Evolutionary conservation across 2,888 invertebrate genomes (phyloP).

Genomic region (Copidosoma aretas): DNA sequence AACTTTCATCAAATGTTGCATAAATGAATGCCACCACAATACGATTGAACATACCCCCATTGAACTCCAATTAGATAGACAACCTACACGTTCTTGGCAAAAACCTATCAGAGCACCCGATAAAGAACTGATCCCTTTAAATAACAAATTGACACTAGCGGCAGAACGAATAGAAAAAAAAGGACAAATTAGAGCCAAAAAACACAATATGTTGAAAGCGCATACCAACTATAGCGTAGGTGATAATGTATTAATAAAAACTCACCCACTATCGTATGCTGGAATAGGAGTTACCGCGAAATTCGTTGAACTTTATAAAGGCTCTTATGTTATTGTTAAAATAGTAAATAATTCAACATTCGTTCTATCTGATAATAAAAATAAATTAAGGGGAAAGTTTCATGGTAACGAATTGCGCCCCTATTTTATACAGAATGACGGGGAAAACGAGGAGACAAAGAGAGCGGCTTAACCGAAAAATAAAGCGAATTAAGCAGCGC

Average conservation of each 20-base stretch:
- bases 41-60: constrained; percentile 1
- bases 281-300: background rate
- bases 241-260: background rate
- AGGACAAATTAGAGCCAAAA: background rate
- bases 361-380: too few relatives aligned
- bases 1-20: background rate
- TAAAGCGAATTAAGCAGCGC: too few relatives aligned
- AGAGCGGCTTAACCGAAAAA: too few relatives aligned
- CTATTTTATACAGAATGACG: too few relatives aligned
- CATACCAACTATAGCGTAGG: background rate
- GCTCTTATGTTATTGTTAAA: background rate
- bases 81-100: constrained; percentile 7
- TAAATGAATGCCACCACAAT: background rate
- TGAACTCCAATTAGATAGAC: background rate
- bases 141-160: background rate
- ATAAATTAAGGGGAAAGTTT: too few relatives aligned
- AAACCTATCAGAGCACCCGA: background rate
- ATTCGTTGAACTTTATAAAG: background rate
- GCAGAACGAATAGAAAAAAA: background rate
- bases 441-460: too few relatives aligned
- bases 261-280: background rate
- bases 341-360: too few relatives aligned
- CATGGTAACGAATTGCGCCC: too few relatives aligned
- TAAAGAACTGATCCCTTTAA: background rate
- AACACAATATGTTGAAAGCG: background rate